Conservation (phyloP, 2,113 vertebrate species). For the Ancistrus triradiatus region DNA sequence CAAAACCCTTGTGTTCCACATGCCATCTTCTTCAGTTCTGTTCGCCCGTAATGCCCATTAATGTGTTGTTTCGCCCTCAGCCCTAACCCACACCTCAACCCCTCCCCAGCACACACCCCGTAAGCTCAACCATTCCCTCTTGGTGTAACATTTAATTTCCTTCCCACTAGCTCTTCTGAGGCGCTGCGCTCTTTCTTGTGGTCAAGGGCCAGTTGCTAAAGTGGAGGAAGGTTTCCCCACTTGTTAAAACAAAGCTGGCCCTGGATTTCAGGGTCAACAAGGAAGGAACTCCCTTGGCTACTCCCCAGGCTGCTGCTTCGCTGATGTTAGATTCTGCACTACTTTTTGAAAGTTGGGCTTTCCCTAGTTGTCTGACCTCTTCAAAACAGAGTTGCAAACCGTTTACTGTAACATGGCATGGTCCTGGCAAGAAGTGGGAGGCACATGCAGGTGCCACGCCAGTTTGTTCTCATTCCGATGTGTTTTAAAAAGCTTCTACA, state of each 20-base stretch:
- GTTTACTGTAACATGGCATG: too few relatives aligned
- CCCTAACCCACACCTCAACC: not conserved
- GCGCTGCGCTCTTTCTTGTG: constrained; percentile 66
- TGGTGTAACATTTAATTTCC: constrained; percentile 76
- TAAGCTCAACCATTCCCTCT: constrained; percentile 56
- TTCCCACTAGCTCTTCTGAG: constrained; percentile 59
- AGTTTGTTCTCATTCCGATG: not conserved
- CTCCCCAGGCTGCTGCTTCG: constrained; percentile 55
- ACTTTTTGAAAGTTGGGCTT: constrained; percentile 30
- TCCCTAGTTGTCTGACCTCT: not conserved
- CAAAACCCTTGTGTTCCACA: too few relatives aligned
- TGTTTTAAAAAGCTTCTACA: not conserved
- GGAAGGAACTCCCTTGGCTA: constrained; percentile 64
- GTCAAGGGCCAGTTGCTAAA: constrained; percentile 62
- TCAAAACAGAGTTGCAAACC: too few relatives aligned
- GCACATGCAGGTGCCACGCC: not conserved
- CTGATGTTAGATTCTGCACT: constrained; percentile 41
- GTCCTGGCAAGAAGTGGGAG: too few relatives aligned
- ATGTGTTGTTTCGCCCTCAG: constrained; percentile 25
- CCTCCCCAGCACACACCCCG: constrained; percentile 15
- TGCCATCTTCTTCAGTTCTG: too few relatives aligned
- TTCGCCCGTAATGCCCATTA: too few relatives aligned
- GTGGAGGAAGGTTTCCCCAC: constrained; percentile 64
- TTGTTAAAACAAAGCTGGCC: constrained; percentile 77
- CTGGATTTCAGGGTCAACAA: constrained; percentile 74